Percentiles rank a stretch among this genome's conserved stretches.
Conservation (phyloP, 1,140 invertebrate genomes). For the Agraylea sexmaculata region DNA sequence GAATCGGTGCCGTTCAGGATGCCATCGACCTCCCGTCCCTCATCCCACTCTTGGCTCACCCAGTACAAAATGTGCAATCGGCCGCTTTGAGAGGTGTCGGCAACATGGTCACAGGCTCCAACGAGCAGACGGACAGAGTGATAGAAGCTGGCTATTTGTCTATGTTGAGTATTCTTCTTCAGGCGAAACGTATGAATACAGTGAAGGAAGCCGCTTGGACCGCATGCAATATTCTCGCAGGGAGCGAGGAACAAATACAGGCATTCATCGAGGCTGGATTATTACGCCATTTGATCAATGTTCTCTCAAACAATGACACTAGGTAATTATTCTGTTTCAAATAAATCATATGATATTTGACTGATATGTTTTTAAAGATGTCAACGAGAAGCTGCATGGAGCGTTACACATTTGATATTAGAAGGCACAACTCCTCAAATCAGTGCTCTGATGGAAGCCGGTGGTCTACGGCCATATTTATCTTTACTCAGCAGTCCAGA, state of each 20-base stretch:
- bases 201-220: constrained; percentile 97
- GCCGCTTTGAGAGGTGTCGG: constrained; percentile 80
- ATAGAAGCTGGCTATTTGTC: constrained; percentile 67
- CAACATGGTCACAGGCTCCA: constrained; percentile 80
- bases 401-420: constrained; percentile 93
- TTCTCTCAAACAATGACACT: constrained; percentile 66
- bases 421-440: constrained; percentile 83
- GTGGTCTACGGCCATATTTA: constrained; percentile 82
- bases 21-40: constrained; percentile 62
- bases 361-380: too few species aligned
- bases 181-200: constrained; percentile 59
- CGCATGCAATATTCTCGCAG: constrained; percentile 95
- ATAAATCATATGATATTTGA: constrained; percentile 61
- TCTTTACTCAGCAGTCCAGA: constrained; percentile 72
- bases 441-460: constrained; percentile 66
- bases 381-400: constrained; percentile 98
- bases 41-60: constrained; percentile 59
- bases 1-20: constrained; percentile 75
- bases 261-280: constrained; percentile 80
- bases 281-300: constrained; percentile 54
- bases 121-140: constrained; percentile 79
- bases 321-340: constrained; percentile 74
- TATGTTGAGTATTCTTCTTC: constrained; percentile 58
- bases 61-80: constrained; percentile 67
- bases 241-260: constrained; percentile 90